These are phyloP conservation scores for Eustalomyia histrio DNA, from an alignment of 2,888 invertebrate genomes.

Conservation along the genomic window DNA sequence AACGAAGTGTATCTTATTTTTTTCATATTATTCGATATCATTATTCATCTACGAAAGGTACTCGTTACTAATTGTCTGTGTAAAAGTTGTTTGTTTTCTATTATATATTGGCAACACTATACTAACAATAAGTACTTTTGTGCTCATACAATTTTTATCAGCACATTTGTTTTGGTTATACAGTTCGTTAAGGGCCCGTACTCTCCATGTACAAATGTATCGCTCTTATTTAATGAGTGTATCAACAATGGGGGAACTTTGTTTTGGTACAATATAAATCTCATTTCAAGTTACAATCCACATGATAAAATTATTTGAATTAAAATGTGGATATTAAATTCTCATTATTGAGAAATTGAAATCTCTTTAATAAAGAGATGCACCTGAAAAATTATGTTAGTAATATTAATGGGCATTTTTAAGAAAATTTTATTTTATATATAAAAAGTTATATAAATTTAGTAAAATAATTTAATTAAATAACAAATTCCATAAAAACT, in stretches of 20 bases:
- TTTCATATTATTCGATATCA: constrained; percentile 29
- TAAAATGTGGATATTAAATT: constrained; percentile 33
- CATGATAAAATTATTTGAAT: background rate
- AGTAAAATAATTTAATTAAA: no score
- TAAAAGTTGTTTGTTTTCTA: constrained; percentile 25
- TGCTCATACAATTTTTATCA: constrained; percentile 66
- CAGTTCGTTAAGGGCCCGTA: constrained; percentile 68
- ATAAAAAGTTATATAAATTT: no score
- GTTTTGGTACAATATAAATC: background rate
- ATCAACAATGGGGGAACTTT: constrained; percentile 1
- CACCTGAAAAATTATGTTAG: background rate
- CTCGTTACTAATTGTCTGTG: constrained; percentile 43
- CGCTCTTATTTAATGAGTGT: constrained; percentile 23
- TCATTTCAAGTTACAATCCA: constrained; percentile 9
- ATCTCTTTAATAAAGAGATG: background rate
- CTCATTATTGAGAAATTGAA: constrained; percentile 2
- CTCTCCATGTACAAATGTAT: background rate
- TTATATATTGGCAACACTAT: constrained; percentile 55
- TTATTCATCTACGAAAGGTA: constrained; percentile 30
- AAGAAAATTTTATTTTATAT: no score
- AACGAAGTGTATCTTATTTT: constrained; percentile 41
- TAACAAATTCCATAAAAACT: no score
- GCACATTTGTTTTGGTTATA: constrained; percentile 76
- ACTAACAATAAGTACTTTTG: constrained; percentile 18
- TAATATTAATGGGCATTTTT: no score